phyloP scores from a whole-genome alignment of 2,113 vertebrate genomes.

The Hassar affinis region DNA sequence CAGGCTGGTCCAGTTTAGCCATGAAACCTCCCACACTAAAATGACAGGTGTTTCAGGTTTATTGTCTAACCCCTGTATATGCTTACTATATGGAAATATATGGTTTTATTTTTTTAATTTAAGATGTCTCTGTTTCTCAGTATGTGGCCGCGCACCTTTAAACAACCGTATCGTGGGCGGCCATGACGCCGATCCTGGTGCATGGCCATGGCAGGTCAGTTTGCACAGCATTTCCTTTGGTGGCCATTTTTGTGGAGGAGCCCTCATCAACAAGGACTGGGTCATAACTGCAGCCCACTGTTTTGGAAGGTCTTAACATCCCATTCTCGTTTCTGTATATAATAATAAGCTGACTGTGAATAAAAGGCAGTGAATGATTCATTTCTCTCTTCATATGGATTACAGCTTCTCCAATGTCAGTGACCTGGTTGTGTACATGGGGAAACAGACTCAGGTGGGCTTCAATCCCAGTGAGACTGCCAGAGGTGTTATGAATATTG shows the following conservation, averaged over 20 bases:
- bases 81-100: no score
- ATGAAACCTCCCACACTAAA: no score
- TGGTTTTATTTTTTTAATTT: no score
- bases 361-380: neutral
- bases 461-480: neutral
- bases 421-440: constrained; percentile 32
- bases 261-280: constrained; percentile 42
- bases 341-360: constrained; percentile 37
- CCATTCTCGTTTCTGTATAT: no score
- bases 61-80: no score
- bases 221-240: neutral
- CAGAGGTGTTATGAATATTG: accelerated
- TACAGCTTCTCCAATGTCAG: neutral
- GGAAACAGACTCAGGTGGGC: constrained; percentile 5
- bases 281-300: constrained; percentile 45
- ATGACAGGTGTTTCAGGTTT: no score
- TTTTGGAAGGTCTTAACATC: neutral
- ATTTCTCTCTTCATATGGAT: neutral
- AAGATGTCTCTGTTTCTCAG: constrained; percentile 18
- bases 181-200: neutral
- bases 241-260: constrained; percentile 42
- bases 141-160: constrained; percentile 23
- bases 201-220: constrained; percentile 47
- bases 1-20: no score
- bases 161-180: constrained; percentile 36